Percentiles rank a stretch among this genome's conserved stretches.
phyloP scores from a whole-genome alignment of 2,797 vertebrate genomes.

The Chelmon rostratus region DNA sequence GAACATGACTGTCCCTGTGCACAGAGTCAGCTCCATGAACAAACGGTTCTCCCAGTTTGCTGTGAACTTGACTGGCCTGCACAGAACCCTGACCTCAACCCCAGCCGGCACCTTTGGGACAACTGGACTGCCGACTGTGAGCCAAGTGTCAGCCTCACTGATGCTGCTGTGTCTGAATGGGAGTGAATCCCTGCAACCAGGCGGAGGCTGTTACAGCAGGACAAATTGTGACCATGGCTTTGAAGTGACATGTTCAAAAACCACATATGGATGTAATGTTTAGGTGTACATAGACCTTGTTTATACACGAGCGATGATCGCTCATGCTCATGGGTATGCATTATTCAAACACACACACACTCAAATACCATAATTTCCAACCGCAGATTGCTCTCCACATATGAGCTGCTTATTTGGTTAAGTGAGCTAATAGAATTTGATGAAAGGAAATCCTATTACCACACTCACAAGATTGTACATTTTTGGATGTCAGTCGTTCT shows the following conservation, averaged over 20 bases:
- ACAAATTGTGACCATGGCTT: too few species aligned
- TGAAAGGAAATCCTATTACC: conserved; percentile 51
- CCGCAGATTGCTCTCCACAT: conserved; percentile 4
- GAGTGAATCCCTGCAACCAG: too few species aligned
- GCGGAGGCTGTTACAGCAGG: background rate
- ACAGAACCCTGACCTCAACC: too few species aligned
- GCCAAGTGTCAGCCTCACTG: too few species aligned
- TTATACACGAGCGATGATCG: too few species aligned
- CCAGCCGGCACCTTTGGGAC: too few species aligned
- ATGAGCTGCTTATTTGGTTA: conserved; percentile 48
- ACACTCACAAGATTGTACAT: conserved; percentile 28
- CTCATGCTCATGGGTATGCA: too few species aligned
- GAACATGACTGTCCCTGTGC: background rate
- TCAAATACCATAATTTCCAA: conserved; percentile 5
- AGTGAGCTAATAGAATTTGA: conserved; percentile 53
- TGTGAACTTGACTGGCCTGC: background rate
- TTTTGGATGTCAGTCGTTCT: conserved; percentile 47
- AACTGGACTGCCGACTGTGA: background rate
- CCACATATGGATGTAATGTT: too few species aligned
- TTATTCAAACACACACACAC: too few species aligned
- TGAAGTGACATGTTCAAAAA: too few species aligned
- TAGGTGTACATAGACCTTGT: too few species aligned
- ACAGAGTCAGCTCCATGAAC: background rate
- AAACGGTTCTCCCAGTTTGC: background rate
- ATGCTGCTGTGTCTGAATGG: too few species aligned